phyloP scores from a whole-genome alignment of 2,113 vertebrate genomes.

The Thamnaconus septentrionalis region DNA sequence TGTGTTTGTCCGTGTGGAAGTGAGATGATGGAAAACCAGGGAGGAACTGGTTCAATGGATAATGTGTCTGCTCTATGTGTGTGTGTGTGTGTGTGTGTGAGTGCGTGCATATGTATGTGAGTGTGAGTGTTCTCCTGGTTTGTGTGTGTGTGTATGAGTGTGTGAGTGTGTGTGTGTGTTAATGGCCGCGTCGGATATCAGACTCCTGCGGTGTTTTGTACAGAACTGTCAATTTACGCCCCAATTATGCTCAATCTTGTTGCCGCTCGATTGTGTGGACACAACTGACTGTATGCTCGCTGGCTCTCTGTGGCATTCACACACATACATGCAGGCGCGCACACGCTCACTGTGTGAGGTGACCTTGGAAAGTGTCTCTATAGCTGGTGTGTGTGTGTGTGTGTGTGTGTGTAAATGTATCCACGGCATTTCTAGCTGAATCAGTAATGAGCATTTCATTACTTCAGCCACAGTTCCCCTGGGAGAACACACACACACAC shows the following conservation, averaged over 20 bases:
- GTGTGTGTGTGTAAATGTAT: slow-evolving; percentile 72
- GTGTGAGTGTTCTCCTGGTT: neutral
- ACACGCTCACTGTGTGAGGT: slow-evolving; percentile 31
- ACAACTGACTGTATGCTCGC: slow-evolving; percentile 6
- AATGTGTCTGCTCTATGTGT: no score
- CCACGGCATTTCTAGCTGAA: slow-evolving; percentile 73
- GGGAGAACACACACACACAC: slow-evolving; percentile 53
- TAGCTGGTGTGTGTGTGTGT: slow-evolving; percentile 26
- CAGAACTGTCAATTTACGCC: slow-evolving; percentile 44
- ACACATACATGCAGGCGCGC: slow-evolving; percentile 15
- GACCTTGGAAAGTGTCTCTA: slow-evolving; percentile 63
- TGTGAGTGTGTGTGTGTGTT: slow-evolving; percentile 22
- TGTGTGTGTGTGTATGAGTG: neutral
- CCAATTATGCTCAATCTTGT: slow-evolving; percentile 38
- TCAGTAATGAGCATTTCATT: slow-evolving; percentile 79
- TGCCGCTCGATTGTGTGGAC: slow-evolving; percentile 23
- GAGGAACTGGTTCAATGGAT: no score
- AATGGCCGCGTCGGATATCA: slow-evolving; percentile 35
- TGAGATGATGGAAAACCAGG: neutral
- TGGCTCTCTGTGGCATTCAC: neutral
- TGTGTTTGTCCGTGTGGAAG: neutral
- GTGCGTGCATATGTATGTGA: no score
- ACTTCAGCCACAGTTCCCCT: slow-evolving; percentile 69
- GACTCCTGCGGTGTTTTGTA: slow-evolving; percentile 22
- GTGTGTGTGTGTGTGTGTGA: no score